Percentiles rank a stretch among this genome's conserved stretches.
phyloP scores from a whole-genome alignment of 37 sponge, comb jelly and placozoan species.

The Ephydatia muelleri region DNA sequence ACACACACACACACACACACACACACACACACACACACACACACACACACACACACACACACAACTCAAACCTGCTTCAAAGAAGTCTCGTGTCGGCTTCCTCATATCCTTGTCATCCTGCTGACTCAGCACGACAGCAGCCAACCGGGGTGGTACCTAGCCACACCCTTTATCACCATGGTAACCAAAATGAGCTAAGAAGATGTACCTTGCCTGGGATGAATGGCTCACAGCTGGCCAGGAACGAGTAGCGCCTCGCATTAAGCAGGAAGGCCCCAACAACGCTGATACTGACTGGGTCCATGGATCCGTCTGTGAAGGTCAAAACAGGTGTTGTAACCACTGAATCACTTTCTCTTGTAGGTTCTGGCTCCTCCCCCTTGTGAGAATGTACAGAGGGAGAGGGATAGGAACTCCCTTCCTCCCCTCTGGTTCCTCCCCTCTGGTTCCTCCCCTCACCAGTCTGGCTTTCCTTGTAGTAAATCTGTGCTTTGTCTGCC shows the following conservation, averaged over 20 bases:
- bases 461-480: conserved; percentile 16
- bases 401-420: no score
- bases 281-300: conserved; percentile 29
- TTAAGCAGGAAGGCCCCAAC: conserved; percentile 80
- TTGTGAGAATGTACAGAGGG: no score
- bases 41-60: not conserved
- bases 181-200: no score
- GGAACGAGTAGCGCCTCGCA: conserved; percentile 44
- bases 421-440: not conserved
- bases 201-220: conserved; percentile 56
- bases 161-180: conserved; percentile 12
- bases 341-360: no score
- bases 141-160: conserved; percentile 59
- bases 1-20: not conserved
- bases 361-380: not conserved
- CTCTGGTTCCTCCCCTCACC: not conserved
- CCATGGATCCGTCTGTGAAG: conserved; percentile 4
- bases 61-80: conserved; percentile 63
- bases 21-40: not conserved
- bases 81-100: conserved; percentile 63
- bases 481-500: conserved; percentile 51
- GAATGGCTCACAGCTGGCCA: conserved; percentile 25
- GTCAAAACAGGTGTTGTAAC: not conserved
- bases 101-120: conserved; percentile 48
- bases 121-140: conserved; percentile 34